Conservation (phyloP, 2,113 vertebrate genomes). For the Poecile atricapillus region DNA sequence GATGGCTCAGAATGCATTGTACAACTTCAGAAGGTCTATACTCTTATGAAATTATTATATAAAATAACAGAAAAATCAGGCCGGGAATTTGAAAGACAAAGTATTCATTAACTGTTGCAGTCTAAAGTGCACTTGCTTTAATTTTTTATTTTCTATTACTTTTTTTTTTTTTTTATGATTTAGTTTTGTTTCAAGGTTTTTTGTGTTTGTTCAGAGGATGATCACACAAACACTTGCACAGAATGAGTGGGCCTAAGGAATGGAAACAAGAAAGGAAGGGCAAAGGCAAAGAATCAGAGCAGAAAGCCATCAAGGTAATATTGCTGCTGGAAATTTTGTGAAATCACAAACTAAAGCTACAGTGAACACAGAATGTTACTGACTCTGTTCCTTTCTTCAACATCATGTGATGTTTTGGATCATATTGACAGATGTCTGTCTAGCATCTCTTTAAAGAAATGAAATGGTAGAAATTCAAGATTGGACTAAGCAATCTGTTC, state of each 20-base stretch:
- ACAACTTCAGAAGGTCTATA: background rate
- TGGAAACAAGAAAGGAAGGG: background rate
- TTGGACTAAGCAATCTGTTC: background rate
- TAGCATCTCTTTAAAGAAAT: background rate
- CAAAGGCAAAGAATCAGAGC: background rate
- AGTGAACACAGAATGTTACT: background rate
- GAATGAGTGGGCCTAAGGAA: background rate
- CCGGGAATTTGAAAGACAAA: background rate
- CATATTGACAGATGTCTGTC: background rate
- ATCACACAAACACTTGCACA: background rate
- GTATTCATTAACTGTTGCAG: background rate
- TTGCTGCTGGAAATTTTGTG: background rate
- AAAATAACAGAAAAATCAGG: background rate
- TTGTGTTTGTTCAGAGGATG: background rate
- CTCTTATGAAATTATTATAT: background rate
- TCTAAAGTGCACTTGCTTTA: background rate
- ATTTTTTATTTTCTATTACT: too few species aligned
- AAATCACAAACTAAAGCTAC: background rate
- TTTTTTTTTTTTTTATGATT: background rate
- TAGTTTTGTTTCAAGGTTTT: background rate
- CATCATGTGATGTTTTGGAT: background rate
- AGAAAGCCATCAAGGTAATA: background rate
- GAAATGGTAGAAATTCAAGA: background rate
- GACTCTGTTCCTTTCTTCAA: background rate
- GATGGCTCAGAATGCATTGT: background rate